Evolutionary conservation across 2,797 vertebrate genomes (phyloP).

Genomic region (Varecia variegata): DNA sequence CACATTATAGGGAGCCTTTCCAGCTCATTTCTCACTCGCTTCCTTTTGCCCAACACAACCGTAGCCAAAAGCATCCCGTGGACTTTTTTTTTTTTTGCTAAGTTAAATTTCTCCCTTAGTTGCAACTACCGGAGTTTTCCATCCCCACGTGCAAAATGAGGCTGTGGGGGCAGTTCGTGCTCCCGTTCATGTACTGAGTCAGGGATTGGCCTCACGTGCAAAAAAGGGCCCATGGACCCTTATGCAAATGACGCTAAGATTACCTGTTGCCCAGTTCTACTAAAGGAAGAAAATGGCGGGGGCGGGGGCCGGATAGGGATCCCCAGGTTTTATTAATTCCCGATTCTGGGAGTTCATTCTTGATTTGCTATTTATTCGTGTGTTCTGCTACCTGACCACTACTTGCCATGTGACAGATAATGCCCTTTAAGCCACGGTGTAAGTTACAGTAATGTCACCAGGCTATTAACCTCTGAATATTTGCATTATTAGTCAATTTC

Average conservation of each 20-base stretch:
- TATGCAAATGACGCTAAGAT: neutral
- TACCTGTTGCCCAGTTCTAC: neutral
- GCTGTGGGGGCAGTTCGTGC: rapidly evolving
- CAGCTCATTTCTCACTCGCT: neutral
- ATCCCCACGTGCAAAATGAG: neutral
- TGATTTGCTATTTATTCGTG: neutral
- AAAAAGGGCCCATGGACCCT: neutral
- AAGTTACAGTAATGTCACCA: constrained; percentile 72
- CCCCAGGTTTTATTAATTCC: neutral
- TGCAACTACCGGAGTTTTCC: neutral
- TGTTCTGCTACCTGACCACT: neutral
- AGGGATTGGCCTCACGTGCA: neutral
- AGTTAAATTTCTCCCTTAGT: neutral
- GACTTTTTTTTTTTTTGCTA: neutral
- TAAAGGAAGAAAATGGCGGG: neutral
- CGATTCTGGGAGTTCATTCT: neutral
- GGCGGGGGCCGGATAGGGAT: neutral
- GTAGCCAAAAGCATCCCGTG: neutral
- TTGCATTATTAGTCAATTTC: constrained; percentile 84
- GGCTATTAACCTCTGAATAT: constrained; percentile 80
- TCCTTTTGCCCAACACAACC: neutral
- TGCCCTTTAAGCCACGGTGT: constrained; percentile 41
- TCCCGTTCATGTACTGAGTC: rapidly evolving
- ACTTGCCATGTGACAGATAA: neutral
- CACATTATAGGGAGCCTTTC: neutral